Evolutionary conservation across 2,888 invertebrate species (phyloP), one percentile per base, ranked within the genome.

Genomic region (Ichneumoninae sp.): DNA sequence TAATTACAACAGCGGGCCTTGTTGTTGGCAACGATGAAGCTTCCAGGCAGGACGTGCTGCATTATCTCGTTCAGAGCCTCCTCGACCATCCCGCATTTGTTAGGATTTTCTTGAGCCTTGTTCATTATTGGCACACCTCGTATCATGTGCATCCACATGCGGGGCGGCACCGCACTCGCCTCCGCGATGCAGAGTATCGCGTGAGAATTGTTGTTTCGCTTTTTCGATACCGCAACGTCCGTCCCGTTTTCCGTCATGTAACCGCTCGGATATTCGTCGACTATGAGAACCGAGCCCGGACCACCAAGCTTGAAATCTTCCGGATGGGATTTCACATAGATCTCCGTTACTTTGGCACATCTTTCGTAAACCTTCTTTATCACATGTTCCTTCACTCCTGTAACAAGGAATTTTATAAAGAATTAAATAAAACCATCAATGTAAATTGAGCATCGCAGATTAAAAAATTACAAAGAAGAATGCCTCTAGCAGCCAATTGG

Each of bases 151-250:
- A 94, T 89, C 94, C 94, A 94, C 88, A 94, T 94, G 47, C 94
- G 91, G 50, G 94, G 94, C 44, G 94, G 94, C 85, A 94, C 90
- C 7, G 91, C 90, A 84, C 91, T 92, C 57, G 95, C 95, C 92
- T 96, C 96, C 26, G 96, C 96, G 6, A 96, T 94, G 94, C 96
- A 96, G 26, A 96, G 92, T 89, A 96, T 95, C 80, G 95, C 94
- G 80, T 95, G 95, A 76, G 95, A 94, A 89, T 94, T 94, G 86
- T 94, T 94, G 82, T 93, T 93, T 82, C 95, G 94, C 82, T 95
- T 95, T 0, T 95, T 93, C 40, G 91, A 90, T 76, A 91, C 92
- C 65, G 91, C 91, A 22, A 93, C 94, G 10, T 95, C 95, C 77
- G 95, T 94, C 0, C 94, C 94, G 6, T 94, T 95, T 52, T 95